These are phyloP conservation scores for Ametastegia equiseti DNA, from an alignment of 2,888 invertebrate genomes.

Conservation along the genomic window DNA sequence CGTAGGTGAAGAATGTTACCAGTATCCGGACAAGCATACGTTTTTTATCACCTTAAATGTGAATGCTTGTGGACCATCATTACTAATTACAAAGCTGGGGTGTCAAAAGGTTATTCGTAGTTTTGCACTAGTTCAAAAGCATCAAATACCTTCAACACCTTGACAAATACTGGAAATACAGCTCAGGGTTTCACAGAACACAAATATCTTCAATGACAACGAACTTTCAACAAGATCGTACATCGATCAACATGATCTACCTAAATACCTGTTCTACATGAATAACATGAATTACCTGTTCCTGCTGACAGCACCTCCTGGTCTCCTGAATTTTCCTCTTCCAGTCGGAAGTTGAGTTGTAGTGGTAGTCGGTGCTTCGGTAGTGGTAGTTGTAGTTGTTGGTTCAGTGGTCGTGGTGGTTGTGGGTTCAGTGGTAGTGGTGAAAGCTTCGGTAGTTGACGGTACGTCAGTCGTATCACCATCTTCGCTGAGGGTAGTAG, in stretches of 20 bases:
- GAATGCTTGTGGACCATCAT: no score
- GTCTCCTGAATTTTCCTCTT: slow-evolving; percentile 67
- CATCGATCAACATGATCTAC: no score
- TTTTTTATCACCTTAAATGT: no score
- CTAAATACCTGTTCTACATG: no score
- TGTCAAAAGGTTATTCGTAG: no score
- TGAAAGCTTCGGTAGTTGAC: slow-evolving; percentile 76
- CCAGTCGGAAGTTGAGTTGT: slow-evolving; percentile 67
- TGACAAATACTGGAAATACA: neutral
- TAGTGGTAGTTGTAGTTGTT: slow-evolving; percentile 78
- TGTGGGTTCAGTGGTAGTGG: slow-evolving; percentile 72
- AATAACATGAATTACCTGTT: slow-evolving; percentile 63
- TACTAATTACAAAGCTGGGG: no score
- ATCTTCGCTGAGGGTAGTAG: slow-evolving; percentile 77
- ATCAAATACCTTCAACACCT: neutral
- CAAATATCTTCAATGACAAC: neutral
- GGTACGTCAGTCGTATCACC: slow-evolving; percentile 71
- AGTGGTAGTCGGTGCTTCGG: slow-evolving; percentile 73
- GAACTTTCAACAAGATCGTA: no score
- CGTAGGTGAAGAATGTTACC: no score
- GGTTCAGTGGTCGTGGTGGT: slow-evolving; percentile 78
- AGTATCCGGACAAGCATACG: no score
- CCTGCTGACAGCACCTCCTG: slow-evolving; percentile 57
- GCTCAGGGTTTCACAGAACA: neutral
- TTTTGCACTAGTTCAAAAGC: neutral